Percentiles rank a stretch among this genome's conserved stretches.
Conservation (phyloP, 2,113 vertebrate genomes). For the Thamnophis sirtalis region DNA sequence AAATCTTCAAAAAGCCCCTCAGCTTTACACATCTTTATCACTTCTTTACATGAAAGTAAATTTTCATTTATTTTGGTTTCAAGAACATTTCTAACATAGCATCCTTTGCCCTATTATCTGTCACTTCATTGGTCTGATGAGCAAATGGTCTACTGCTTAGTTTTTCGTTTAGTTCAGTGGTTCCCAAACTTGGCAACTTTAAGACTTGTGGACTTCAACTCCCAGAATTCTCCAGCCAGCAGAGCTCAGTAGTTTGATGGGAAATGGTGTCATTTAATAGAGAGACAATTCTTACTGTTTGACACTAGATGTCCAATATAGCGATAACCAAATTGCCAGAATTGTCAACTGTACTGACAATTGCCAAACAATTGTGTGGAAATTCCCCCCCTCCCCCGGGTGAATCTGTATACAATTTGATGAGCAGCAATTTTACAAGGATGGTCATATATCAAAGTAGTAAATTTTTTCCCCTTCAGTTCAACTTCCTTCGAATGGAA, state of each 20-base stretch:
- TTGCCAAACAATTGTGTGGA: neutral
- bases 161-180: neutral
- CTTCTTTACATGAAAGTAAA: neutral
- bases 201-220: too few species aligned
- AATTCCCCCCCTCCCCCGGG: neutral
- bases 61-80: neutral
- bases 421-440: neutral
- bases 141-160: neutral
- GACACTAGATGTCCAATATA: neutral
- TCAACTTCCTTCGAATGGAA: neutral
- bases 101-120: neutral
- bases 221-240: too few species aligned
- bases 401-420: neutral
- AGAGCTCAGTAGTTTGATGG: neutral
- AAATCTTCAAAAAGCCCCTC: neutral
- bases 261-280: neutral
- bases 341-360: neutral
- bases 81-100: neutral
- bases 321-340: neutral
- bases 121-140: neutral
- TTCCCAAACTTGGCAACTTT: too few species aligned
- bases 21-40: neutral
- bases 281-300: neutral
- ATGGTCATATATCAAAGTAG: neutral
- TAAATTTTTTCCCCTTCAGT: neutral